Conservation (phyloP, 2,113 vertebrate genomes). For the Chloropsis cyanopogon region DNA sequence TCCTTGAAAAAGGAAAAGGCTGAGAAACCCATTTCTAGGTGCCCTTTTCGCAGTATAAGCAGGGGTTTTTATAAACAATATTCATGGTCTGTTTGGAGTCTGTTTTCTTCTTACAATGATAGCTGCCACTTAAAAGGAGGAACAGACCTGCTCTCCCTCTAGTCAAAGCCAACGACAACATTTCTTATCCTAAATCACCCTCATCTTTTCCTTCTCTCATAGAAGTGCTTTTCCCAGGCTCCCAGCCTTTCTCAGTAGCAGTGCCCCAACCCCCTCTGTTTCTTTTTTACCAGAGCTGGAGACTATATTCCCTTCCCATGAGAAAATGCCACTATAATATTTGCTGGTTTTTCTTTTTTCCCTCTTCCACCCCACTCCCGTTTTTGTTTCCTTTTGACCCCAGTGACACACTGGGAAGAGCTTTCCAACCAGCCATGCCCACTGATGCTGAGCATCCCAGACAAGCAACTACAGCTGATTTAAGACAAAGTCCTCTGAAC, state of each 20-base stretch:
- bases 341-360: background rate
- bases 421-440: background rate
- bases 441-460: background rate
- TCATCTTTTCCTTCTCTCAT: slow-evolving; percentile 49
- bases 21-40: background rate
- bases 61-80: background rate
- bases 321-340: slow-evolving; percentile 54
- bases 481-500: background rate
- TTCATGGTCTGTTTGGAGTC: background rate
- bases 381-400: slow-evolving; percentile 41
- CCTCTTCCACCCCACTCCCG: background rate
- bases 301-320: slow-evolving; percentile 55
- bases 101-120: background rate
- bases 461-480: background rate
- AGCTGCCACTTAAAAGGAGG: slow-evolving; percentile 23
- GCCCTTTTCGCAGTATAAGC: background rate
- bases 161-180: slow-evolving; percentile 51
- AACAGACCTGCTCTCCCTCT: slow-evolving; percentile 32
- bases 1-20: background rate
- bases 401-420: slow-evolving; percentile 5
- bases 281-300: slow-evolving; percentile 43
- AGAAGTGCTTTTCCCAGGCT: slow-evolving; percentile 56
- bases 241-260: slow-evolving; percentile 32
- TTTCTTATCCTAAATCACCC: slow-evolving; percentile 64
- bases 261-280: slow-evolving; percentile 43